phyloP scores from a whole-genome alignment of 2,888 invertebrate genomes.

The Ischnura elegans region DNA sequence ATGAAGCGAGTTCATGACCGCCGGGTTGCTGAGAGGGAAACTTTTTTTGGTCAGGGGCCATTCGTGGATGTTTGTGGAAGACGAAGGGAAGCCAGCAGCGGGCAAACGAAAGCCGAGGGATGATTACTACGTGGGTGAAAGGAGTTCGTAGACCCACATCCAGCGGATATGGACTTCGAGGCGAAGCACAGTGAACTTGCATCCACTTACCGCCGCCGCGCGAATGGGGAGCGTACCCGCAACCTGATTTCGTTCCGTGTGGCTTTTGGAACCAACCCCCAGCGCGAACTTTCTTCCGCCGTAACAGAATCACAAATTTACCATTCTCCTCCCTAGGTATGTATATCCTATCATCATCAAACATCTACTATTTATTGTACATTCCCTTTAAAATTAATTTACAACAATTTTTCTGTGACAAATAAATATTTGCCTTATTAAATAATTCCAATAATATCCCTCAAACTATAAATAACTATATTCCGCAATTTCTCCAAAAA shows the following conservation, averaged over 20 bases:
- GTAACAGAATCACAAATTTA: not conserved
- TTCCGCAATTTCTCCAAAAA: too few relatives aligned
- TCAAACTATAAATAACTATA: too few relatives aligned
- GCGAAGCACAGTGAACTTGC: conserved; percentile 31
- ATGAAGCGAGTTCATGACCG: conserved; percentile 50
- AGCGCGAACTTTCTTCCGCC: not conserved
- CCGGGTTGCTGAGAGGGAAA: not conserved
- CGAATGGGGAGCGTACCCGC: not conserved
- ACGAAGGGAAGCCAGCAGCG: not conserved
- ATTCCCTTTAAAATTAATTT: too few relatives aligned
- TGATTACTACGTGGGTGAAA: conserved; percentile 9
- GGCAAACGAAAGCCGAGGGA: not conserved
- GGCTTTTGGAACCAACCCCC: not conserved
- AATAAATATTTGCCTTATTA: too few relatives aligned
- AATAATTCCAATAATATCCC: too few relatives aligned
- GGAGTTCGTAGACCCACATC: not conserved
- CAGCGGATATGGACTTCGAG: not conserved
- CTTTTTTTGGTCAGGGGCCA: not conserved
- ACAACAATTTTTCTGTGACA: too few relatives aligned
- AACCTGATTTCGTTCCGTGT: not conserved
- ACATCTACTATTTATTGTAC: too few relatives aligned
- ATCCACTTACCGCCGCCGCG: not conserved
- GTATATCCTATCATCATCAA: too few relatives aligned
- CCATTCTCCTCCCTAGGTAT: not conserved
- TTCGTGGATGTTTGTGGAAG: not conserved